Conservation (phyloP, 2,888 invertebrate species). For the Brachypalpus laphriformis region DNA sequence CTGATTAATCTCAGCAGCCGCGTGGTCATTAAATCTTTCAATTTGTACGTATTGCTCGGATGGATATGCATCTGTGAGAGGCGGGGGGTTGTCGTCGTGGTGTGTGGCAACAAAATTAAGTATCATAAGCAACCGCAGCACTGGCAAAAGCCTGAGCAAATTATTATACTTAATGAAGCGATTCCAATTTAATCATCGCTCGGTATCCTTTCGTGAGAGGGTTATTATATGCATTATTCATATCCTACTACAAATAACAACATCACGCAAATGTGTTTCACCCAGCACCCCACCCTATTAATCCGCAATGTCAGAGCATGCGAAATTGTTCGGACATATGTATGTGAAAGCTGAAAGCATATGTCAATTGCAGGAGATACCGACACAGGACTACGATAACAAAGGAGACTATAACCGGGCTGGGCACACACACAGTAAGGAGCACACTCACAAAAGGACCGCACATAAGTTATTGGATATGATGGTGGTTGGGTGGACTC, state of each 20-base stretch:
- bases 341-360: constrained; percentile 49
- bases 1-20: constrained; percentile 57
- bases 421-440: background rate
- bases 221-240: constrained; percentile 53
- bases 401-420: constrained; percentile 13
- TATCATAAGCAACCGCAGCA: constrained; percentile 18
- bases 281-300: constrained; percentile 16
- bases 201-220: constrained; percentile 32
- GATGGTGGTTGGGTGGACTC: constrained; percentile 14
- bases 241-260: constrained; percentile 38
- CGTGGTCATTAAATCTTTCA: constrained; percentile 44
- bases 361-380: constrained; percentile 69
- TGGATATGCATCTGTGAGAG: constrained; percentile 41
- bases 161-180: constrained; percentile 65
- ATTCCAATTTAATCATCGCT: constrained; percentile 60
- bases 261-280: background rate
- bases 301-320: constrained; percentile 30
- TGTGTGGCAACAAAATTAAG: constrained; percentile 6
- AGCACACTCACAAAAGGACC: constrained; percentile 55
- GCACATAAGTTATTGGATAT: constrained; percentile 59
- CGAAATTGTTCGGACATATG: constrained; percentile 23
- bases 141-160: constrained; percentile 29
- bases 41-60: constrained; percentile 36
- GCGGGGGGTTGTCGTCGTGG: background rate
- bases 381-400: constrained; percentile 9